These are phyloP conservation scores for Sebastes reedi DNA, from an alignment of 2,797 vertebrate genomes.

Conservation along the genomic window DNA sequence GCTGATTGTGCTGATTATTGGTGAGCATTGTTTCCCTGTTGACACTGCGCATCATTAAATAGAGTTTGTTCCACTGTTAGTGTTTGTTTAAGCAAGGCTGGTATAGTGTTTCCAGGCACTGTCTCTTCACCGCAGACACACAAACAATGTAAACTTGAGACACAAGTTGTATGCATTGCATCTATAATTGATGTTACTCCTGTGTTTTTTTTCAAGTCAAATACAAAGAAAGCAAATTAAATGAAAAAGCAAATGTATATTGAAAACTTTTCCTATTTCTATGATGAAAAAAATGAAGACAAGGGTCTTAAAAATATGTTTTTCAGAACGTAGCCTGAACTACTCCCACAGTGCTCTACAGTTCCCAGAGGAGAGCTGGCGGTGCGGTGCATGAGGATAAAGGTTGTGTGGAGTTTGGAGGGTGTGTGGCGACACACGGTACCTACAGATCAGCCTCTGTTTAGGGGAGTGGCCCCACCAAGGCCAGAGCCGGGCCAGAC, in stretches of 20 bases:
- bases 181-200: constrained; percentile 45
- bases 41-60: constrained; percentile 76
- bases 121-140: constrained; percentile 36
- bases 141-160: constrained; percentile 51
- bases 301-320: neutral
- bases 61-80: constrained; percentile 72
- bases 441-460: constrained; percentile 80
- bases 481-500: constrained; percentile 79
- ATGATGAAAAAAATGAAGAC: neutral
- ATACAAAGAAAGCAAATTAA: constrained; percentile 1
- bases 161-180: constrained; percentile 12
- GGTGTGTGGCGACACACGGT: constrained; percentile 69
- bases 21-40: constrained; percentile 70
- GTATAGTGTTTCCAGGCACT: constrained; percentile 68
- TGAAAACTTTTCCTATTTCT: neutral
- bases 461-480: constrained; percentile 77
- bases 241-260: neutral
- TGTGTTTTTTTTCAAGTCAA: constrained; percentile 37
- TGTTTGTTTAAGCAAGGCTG: constrained; percentile 75
- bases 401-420: constrained; percentile 68
- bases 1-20: constrained; percentile 73
- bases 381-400: constrained; percentile 56
- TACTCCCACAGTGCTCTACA: constrained; percentile 32
- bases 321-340: constrained; percentile 2
- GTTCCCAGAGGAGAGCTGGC: constrained; percentile 57